These are phyloP conservation scores for Hyles vespertilio DNA, from an alignment of 1,140 invertebrate genomes.

Conservation along the genomic window DNA sequence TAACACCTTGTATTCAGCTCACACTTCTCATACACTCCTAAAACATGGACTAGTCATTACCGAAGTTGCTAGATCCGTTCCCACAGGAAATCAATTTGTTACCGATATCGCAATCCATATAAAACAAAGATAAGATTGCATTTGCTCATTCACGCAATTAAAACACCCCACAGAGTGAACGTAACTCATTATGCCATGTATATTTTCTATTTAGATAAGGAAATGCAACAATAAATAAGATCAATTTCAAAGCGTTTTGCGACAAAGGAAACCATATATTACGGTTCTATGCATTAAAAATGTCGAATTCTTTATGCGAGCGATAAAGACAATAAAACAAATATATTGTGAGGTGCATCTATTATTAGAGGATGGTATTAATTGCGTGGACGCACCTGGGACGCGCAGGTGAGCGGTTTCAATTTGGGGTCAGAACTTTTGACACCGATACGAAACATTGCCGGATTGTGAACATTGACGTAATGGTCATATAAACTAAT, in stretches of 20 bases:
- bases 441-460: slow-evolving; percentile 40
- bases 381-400: slow-evolving; percentile 66
- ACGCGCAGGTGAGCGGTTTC: slow-evolving; percentile 54
- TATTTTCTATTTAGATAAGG: slow-evolving; percentile 61
- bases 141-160: slow-evolving; percentile 51
- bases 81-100: slow-evolving; percentile 43
- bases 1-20: no score
- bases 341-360: slow-evolving; percentile 56
- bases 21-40: no score
- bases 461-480: slow-evolving; percentile 52
- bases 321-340: slow-evolving; percentile 55
- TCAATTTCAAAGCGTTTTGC: slow-evolving; percentile 30
- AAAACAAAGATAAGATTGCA: slow-evolving; percentile 52
- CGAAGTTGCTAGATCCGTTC: slow-evolving; percentile 17
- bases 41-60: no score
- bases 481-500: neutral
- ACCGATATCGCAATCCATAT: slow-evolving; percentile 27
- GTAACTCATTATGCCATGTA: slow-evolving; percentile 27
- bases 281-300: slow-evolving; percentile 18
- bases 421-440: slow-evolving; percentile 65
- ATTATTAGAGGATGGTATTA: slow-evolving; percentile 66
- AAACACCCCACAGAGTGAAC: slow-evolving; percentile 29
- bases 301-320: slow-evolving; percentile 18
- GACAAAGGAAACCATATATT: slow-evolving; percentile 34
- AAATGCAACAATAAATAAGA: slow-evolving; percentile 36